Evolutionary conservation across 2,113 vertebrate genomes (phyloP).

Genomic region (Grus americana): DNA sequence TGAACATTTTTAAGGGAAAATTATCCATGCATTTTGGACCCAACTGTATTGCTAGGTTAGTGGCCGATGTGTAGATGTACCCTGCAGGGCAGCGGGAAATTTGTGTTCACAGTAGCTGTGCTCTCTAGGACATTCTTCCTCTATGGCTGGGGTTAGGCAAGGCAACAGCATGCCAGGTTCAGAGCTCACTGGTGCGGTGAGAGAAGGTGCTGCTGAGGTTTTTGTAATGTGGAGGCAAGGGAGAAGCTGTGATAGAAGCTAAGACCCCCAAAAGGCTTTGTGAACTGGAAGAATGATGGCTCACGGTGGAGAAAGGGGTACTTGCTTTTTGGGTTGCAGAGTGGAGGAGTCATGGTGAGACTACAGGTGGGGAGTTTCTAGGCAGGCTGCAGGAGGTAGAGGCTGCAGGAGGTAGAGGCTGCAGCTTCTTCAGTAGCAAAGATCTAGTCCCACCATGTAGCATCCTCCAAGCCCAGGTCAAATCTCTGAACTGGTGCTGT

Average conservation of each 20-base stretch:
- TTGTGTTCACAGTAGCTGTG: neutral
- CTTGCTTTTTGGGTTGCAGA: neutral
- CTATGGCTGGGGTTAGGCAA: neutral
- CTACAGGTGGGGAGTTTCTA: neutral
- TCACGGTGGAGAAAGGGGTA: neutral
- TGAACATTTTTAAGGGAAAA: neutral
- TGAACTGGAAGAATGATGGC: neutral
- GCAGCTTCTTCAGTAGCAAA: neutral
- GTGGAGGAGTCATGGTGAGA: neutral
- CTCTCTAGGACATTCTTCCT: neutral
- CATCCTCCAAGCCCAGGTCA: neutral
- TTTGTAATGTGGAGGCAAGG: neutral
- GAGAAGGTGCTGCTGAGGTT: neutral
- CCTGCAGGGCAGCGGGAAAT: neutral
- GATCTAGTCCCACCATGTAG: neutral
- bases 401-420: neutral
- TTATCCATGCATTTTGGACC: accelerated
- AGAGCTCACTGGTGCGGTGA: neutral
- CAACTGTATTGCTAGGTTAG: neutral
- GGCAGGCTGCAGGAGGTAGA: neutral
- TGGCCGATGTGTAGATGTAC: neutral
- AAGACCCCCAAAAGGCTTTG: neutral
- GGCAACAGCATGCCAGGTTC: neutral
- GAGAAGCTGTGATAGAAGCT: neutral
- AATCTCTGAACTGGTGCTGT: neutral